Conservation (phyloP, 1,140 invertebrate species). For the Mamestra configurata region DNA sequence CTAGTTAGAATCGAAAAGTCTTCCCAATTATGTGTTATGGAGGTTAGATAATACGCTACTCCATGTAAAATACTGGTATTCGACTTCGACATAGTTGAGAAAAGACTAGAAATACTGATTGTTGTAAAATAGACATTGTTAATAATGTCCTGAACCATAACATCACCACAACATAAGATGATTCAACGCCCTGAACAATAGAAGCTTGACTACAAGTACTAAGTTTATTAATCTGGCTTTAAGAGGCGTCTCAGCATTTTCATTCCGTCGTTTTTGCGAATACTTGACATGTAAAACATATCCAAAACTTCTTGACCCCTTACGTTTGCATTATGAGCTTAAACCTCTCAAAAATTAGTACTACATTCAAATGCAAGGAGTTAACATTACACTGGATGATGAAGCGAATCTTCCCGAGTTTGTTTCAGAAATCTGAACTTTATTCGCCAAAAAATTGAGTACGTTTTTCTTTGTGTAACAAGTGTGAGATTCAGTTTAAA, state of each 20-base stretch:
- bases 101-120: no score
- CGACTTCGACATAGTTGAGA: no score
- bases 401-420: not conserved
- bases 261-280: slow-evolving; percentile 17
- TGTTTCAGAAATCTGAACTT: slow-evolving; percentile 4
- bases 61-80: no score
- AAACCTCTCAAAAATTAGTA: not conserved
- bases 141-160: not conserved
- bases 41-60: no score
- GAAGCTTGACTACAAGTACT: slow-evolving; percentile 22
- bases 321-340: not conserved
- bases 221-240: slow-evolving; percentile 45
- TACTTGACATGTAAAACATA: not conserved
- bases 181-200: slow-evolving; percentile 35
- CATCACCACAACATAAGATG: slow-evolving; percentile 13
- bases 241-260: slow-evolving; percentile 28
- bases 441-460: not conserved
- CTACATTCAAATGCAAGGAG: not conserved
- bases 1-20: no score
- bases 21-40: no score
- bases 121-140: not conserved
- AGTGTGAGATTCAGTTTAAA: slow-evolving; percentile 12
- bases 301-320: slow-evolving; percentile 10
- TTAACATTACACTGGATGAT: not conserved
- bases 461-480: not conserved